These are phyloP conservation scores for Melieria crassipennis DNA, from an alignment of 2,888 invertebrate genomes.

Conservation along the genomic window DNA sequence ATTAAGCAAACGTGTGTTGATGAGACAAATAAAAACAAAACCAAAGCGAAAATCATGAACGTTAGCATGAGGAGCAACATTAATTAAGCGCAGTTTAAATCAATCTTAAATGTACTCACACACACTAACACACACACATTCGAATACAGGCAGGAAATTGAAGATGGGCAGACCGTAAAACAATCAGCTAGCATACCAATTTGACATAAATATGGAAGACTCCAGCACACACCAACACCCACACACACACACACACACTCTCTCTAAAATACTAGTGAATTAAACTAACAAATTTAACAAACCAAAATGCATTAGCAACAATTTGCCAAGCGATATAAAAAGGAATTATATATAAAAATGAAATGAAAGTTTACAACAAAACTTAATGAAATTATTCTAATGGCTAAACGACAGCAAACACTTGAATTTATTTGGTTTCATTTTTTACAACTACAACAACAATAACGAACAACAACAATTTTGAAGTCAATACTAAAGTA, in stretches of 20 bases:
- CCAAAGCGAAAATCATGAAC: neutral
- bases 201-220: neutral
- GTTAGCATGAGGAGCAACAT: conserved; percentile 13
- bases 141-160: neutral
- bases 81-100: neutral
- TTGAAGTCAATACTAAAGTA: no score
- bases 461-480: neutral
- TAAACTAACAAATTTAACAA: neutral
- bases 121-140: neutral
- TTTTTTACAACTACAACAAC: conserved; percentile 20
- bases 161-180: no score
- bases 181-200: neutral
- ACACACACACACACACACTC: no score
- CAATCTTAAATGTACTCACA: neutral
- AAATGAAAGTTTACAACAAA: neutral
- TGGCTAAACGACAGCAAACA: no score
- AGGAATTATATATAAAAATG: conserved; percentile 6
- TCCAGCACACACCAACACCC: no score
- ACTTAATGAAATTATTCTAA: conserved; percentile 11
- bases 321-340: conserved; percentile 1
- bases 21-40: neutral
- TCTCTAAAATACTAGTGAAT: neutral
- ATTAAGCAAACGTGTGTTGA: neutral
- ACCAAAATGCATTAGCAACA: neutral
- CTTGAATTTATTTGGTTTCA: conserved; percentile 34